Evolutionary conservation across 2,113 vertebrate species (phyloP).

Genomic region (Pangasianodon gigas): DNA sequence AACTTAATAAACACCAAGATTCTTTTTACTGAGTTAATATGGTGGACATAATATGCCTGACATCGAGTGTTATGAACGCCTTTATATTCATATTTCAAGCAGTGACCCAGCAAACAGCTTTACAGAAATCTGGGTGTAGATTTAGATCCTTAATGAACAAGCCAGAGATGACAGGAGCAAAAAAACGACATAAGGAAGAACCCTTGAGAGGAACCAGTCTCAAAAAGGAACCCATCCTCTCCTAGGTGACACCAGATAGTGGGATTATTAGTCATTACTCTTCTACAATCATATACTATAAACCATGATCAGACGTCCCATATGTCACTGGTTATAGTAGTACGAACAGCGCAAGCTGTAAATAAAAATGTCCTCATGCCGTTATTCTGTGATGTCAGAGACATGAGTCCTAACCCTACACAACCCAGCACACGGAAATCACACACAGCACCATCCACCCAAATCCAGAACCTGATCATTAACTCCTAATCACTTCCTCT

Average conservation of each 20-base stretch:
- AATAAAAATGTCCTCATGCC: neutral
- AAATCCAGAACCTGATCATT: neutral
- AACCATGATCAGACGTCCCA: neutral
- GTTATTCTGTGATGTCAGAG: neutral
- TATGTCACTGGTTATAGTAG: neutral
- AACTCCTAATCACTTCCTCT: conserved; percentile 27
- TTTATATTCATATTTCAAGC: neutral
- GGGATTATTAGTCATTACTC: neutral
- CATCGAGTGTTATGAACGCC: neutral
- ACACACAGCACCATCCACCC: neutral
- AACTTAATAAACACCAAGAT: neutral
- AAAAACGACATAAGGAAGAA: neutral
- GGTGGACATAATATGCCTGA: neutral
- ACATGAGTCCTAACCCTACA: neutral
- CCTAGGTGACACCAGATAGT: neutral
- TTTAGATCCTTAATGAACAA: neutral
- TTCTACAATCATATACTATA: neutral
- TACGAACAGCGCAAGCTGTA: neutral
- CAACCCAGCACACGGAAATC: neutral
- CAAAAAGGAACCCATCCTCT: neutral
- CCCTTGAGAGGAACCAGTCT: neutral
- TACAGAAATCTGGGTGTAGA: neutral
- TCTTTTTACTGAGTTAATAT: neutral
- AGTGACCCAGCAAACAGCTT: neutral
- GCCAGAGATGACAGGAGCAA: neutral